These are phyloP conservation scores for Pao palembangensis DNA, from an alignment of 2,113 vertebrate species.

Conservation along the genomic window DNA sequence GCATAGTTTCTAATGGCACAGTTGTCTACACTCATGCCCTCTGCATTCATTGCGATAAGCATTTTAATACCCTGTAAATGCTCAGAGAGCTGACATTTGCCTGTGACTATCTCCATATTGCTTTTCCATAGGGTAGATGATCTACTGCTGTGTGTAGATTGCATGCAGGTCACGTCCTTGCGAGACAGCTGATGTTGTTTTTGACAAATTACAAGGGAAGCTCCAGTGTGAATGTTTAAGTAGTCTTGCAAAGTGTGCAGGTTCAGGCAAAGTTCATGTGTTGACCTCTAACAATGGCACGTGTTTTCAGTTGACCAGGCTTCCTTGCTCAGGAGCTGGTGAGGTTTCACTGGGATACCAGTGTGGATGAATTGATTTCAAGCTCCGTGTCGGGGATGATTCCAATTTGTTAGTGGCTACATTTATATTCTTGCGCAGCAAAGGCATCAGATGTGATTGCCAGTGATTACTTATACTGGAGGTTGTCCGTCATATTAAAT, in stretches of 20 bases:
- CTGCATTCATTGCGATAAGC: not conserved
- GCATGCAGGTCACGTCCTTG: constrained; percentile 24
- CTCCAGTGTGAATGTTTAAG: constrained; percentile 34
- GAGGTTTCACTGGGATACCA: constrained; percentile 7
- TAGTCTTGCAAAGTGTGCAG: constrained; percentile 4
- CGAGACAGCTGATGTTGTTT: constrained; percentile 38
- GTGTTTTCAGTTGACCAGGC: constrained; percentile 18
- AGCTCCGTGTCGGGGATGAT: too few species aligned
- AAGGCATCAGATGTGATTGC: not conserved
- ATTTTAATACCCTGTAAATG: not conserved
- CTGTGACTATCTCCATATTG: constrained; percentile 5
- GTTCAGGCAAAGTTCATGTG: constrained; percentile 17
- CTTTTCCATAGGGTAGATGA: not conserved
- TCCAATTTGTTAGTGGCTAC: not conserved
- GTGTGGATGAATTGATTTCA: constrained; percentile 10
- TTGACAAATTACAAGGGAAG: constrained; percentile 9
- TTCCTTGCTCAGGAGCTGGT: constrained; percentile 6
- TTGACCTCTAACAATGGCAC: constrained; percentile 39
- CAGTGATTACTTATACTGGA: not conserved
- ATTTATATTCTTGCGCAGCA: not conserved
- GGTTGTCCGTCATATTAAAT: constrained; percentile 1
- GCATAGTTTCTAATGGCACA: not conserved
- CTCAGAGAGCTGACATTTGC: not conserved
- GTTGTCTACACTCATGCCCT: not conserved
- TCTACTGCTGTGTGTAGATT: not conserved